A percentile compares a stretch with the other conserved stretches of the same genome.
phyloP scores from a whole-genome alignment of 2,888 invertebrate genomes.

The Leptinotarsa juncta region DNA sequence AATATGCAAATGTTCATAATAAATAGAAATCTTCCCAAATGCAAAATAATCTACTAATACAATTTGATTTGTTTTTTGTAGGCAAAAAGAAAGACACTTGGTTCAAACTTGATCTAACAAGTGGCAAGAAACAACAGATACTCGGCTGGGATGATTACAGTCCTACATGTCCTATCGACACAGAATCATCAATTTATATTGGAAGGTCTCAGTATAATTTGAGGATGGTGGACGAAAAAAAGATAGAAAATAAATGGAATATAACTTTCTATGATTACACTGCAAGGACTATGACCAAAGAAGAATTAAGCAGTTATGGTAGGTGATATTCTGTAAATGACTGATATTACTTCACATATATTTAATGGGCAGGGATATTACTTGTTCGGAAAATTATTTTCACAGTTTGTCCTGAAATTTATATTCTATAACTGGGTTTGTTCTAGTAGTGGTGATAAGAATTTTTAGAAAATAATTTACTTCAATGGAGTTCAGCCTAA shows the following conservation, averaged over 20 bases:
- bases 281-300: conserved; percentile 82
- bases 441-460: no score
- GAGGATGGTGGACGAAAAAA: conserved; percentile 90
- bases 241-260: conserved; percentile 87
- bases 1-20: no score
- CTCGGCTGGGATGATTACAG: conserved; percentile 69
- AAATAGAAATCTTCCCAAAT: no score
- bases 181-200: conserved; percentile 79
- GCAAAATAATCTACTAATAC: no score
- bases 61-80: conserved; percentile 34
- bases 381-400: no score
- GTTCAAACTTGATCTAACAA: conserved; percentile 87
- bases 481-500: no score
- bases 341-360: no score
- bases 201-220: conserved; percentile 94
- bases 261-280: conserved; percentile 97
- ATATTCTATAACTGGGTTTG: no score
- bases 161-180: conserved; percentile 77
- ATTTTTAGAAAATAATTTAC: no score
- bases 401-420: no score
- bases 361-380: no score
- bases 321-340: conserved; percentile 20
- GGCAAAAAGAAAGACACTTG: conserved; percentile 87
- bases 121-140: conserved; percentile 74
- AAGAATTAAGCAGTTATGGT: conserved; percentile 80